A percentile compares a stretch with the other conserved stretches of the same genome.
Conservation (phyloP, 30 jellyfish, hydroid and myxozoan genomes). For the Catostylus mosaicus region DNA sequence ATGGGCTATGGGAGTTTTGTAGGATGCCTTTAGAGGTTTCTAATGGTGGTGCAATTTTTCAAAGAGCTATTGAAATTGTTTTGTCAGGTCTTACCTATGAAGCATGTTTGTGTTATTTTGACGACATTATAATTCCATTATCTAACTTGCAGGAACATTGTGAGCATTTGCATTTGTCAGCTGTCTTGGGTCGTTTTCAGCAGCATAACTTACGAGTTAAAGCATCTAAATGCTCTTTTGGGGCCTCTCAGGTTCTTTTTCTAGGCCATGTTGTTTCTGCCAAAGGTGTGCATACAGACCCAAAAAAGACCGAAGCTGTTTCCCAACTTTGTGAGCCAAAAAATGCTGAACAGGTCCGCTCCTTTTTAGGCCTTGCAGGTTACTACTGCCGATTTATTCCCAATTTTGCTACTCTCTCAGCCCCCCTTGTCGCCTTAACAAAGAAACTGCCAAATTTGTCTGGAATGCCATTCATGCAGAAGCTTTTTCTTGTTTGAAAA, state of each 20-base stretch:
- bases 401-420: slow-evolving; percentile 43
- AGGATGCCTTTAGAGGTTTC: slow-evolving; percentile 57
- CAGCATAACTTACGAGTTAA: slow-evolving; percentile 43
- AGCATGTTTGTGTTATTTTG: slow-evolving; percentile 39
- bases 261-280: slow-evolving; percentile 35
- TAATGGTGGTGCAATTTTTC: slow-evolving; percentile 43
- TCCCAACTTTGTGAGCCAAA: slow-evolving; percentile 13
- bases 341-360: slow-evolving; percentile 35
- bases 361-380: slow-evolving; percentile 45
- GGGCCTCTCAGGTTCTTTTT: slow-evolving; percentile 25
- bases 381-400: slow-evolving; percentile 49
- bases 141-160: slow-evolving; percentile 30
- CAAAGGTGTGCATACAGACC: slow-evolving; percentile 46
- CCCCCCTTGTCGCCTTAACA: slow-evolving; percentile 54
- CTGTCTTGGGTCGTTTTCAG: slow-evolving; percentile 27
- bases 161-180: background rate
- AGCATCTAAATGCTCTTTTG: slow-evolving; percentile 47
- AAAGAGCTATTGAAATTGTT: slow-evolving; percentile 45
- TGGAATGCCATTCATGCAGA: slow-evolving; percentile 25
- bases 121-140: slow-evolving; percentile 21
- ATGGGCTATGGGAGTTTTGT: slow-evolving; percentile 43
- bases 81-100: slow-evolving; percentile 31
- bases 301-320: slow-evolving; percentile 29
- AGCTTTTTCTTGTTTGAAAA: slow-evolving; percentile 29
- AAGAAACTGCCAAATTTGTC: slow-evolving; percentile 3